Conservation (phyloP, 2,113 vertebrate species). For the Burhinus oedicnemus region DNA sequence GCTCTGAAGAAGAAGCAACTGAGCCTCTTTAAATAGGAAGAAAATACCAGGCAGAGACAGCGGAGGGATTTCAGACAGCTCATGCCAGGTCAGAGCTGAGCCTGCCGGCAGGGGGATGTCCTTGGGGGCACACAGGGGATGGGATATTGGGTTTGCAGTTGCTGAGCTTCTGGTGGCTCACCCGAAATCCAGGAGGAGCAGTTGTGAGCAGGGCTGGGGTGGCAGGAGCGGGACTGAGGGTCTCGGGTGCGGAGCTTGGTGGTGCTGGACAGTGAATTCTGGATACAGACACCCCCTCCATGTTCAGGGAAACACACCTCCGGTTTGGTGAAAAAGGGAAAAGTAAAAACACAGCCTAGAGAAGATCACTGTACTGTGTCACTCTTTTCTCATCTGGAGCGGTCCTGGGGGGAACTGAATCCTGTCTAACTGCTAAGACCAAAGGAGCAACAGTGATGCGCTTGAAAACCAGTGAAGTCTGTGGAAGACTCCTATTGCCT, state of each 20-base stretch:
- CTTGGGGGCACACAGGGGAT: not conserved
- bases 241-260: not conserved
- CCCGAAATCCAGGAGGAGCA: not conserved
- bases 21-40: not conserved
- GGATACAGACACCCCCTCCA: not conserved
- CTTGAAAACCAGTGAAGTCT: not conserved
- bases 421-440: not conserved
- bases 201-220: accelerated
- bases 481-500: not conserved
- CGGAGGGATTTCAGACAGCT: constrained; percentile 16
- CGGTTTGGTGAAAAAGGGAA: not conserved
- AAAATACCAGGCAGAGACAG: not conserved
- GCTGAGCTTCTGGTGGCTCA: not conserved
- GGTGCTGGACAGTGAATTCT: not conserved
- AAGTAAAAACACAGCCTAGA: not conserved
- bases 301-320: too few species aligned
- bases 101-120: not conserved
- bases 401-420: not conserved
- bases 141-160: not conserved
- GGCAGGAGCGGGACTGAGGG: accelerated
- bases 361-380: not conserved
- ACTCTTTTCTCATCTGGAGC: not conserved
- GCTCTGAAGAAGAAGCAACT: constrained; percentile 11
- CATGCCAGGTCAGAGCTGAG: constrained; percentile 18
- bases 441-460: not conserved